phyloP scores from a whole-genome alignment of 2,113 vertebrate species.

The Corythornis madagascariensis region DNA sequence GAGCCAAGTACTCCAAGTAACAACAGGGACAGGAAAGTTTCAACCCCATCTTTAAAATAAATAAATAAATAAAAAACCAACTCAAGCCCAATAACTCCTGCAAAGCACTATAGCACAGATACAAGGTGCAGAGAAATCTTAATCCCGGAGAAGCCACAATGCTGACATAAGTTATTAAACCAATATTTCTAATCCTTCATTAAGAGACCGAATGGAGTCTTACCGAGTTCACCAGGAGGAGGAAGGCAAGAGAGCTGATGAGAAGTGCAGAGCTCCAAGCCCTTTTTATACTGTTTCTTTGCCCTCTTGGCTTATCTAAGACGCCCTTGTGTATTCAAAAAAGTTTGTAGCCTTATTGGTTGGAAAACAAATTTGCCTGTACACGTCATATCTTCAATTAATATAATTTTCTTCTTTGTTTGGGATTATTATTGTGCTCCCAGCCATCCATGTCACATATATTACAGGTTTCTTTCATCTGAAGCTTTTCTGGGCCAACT shows the following conservation, averaged over 20 bases:
- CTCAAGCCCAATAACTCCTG: background rate
- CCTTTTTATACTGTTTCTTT: slow-evolving; percentile 49
- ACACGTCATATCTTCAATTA: slow-evolving; percentile 64
- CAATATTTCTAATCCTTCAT: background rate
- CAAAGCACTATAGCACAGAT: fast-evolving
- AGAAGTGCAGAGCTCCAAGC: background rate
- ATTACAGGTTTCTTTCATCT: slow-evolving; percentile 68
- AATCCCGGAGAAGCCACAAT: background rate
- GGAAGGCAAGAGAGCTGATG: slow-evolving; percentile 15
- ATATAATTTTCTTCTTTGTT: slow-evolving; percentile 59
- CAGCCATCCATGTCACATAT: background rate
- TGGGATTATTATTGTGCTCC: slow-evolving; percentile 62
- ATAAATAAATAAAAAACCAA: no score
- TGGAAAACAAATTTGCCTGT: slow-evolving; percentile 37
- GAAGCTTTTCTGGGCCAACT: background rate
- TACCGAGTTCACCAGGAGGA: background rate
- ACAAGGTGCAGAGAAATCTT: background rate
- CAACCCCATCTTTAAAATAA: background rate
- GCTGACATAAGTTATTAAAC: background rate
- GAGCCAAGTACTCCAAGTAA: background rate
- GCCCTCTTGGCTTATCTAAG: slow-evolving; percentile 27
- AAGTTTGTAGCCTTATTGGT: background rate
- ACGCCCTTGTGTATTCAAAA: background rate
- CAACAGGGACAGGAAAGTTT: background rate
- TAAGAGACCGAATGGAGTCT: background rate